Conservation (phyloP, 2,888 invertebrate species). For the Drosophila barbarae region DNA sequence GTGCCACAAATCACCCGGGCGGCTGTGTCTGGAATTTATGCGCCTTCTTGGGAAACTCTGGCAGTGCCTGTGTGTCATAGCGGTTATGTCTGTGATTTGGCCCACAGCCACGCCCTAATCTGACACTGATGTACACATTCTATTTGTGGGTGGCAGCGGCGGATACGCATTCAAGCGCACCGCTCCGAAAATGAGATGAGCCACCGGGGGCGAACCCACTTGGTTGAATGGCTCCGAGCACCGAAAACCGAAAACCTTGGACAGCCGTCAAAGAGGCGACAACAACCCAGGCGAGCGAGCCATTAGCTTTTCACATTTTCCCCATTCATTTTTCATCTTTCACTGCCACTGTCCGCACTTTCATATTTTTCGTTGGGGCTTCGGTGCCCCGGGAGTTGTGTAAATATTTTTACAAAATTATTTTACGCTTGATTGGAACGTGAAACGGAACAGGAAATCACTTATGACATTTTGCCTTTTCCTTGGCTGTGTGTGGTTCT, state of each 20-base stretch:
- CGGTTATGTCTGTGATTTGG: conserved; percentile 64
- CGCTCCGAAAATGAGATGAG: conserved; percentile 32
- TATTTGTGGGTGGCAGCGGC: conserved; percentile 20
- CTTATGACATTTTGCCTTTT: conserved; percentile 68
- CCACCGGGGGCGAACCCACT: conserved; percentile 24
- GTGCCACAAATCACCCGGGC: conserved; percentile 66
- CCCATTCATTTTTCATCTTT: conserved; percentile 35
- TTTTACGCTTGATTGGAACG: conserved; percentile 68
- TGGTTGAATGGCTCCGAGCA: conserved; percentile 24
- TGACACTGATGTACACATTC: conserved; percentile 71
- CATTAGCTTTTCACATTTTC: conserved; percentile 41
- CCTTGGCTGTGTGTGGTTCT: conserved; percentile 37
- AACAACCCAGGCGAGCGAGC: conserved; percentile 11
- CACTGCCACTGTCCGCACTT: conserved; percentile 9
- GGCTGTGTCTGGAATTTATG: conserved; percentile 70
- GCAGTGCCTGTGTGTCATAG: conserved; percentile 9
- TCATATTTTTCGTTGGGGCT: conserved; percentile 18
- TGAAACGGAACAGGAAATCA: conserved; percentile 69
- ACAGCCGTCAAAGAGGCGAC: conserved; percentile 18
- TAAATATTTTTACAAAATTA: conserved; percentile 72
- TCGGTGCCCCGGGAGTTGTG: conserved; percentile 46
- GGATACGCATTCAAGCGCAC: conserved; percentile 53
- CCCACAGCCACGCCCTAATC: conserved; percentile 59
- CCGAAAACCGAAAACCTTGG: conserved; percentile 13
- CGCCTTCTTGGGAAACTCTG: conserved; percentile 49